Conservation (phyloP, 2,888 invertebrate species). For the Leptura quadrifasciata region DNA sequence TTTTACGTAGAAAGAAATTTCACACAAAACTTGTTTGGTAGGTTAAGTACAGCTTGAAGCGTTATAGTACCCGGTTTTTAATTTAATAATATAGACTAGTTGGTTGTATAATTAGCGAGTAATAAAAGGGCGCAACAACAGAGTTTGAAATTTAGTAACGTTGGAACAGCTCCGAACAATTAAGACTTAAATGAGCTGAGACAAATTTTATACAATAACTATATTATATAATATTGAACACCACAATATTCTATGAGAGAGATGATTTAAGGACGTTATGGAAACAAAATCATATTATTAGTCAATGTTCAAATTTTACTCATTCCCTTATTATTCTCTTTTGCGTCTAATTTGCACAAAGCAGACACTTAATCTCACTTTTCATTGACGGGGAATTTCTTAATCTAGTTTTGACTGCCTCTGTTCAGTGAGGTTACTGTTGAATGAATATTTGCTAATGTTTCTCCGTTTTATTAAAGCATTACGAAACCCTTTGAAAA, state of each 20-base stretch:
- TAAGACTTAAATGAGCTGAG: background rate
- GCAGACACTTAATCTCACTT: background rate
- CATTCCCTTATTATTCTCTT: background rate
- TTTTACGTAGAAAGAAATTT: conserved; percentile 15
- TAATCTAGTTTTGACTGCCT: background rate
- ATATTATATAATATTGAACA: background rate
- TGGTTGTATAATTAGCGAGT: conserved; percentile 3
- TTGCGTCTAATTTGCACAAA: background rate
- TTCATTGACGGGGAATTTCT: background rate
- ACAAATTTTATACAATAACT: background rate
- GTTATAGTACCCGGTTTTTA: conserved; percentile 28
- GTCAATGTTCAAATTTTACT: background rate
- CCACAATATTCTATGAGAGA: background rate
- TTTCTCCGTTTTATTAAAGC: too few species aligned
- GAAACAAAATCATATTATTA: background rate
- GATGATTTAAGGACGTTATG: background rate
- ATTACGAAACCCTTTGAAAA: too few species aligned
- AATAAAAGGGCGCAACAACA: background rate
- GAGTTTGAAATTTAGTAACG: conserved; percentile 2
- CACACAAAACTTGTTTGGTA: background rate
- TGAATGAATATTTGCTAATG: background rate
- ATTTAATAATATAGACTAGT: background rate
- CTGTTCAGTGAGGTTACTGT: background rate
- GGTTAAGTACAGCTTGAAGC: background rate
- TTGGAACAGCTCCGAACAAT: background rate